Evolutionary conservation across 2,888 invertebrate genomes (phyloP).

Genomic region (Rhamnusium bicolor): DNA sequence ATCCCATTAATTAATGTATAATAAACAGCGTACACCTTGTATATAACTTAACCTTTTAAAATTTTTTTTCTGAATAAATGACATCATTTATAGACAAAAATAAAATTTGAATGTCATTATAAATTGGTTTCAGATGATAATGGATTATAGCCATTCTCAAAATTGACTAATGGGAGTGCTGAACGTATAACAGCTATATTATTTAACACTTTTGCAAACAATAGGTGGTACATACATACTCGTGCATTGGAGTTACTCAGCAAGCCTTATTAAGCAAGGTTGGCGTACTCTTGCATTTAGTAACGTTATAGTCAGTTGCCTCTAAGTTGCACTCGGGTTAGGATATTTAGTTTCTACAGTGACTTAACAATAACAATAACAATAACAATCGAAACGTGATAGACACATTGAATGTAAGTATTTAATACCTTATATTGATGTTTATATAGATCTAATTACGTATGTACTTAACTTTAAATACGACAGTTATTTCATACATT

Average conservation of each 20-base stretch:
- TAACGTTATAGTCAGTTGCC: constrained; percentile 6
- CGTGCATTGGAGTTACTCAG: not conserved
- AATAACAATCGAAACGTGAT: not conserved
- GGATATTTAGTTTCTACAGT: constrained; percentile 13
- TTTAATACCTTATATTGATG: not conserved
- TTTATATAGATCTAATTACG: too few relatives aligned
- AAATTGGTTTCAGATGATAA: too few relatives aligned
- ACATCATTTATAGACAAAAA: not conserved
- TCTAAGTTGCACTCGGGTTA: not conserved
- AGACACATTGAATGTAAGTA: not conserved
- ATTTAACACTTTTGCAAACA: not conserved
- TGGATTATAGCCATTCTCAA: not conserved
- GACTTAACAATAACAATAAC: constrained; percentile 11
- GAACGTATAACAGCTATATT: not conserved
- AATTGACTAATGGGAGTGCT: not conserved
- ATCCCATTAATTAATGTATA: too few relatives aligned
- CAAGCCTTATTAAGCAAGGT: constrained; percentile 10
- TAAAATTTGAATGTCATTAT: too few relatives aligned
- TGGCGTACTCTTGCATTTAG: not conserved
- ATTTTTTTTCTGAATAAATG: too few relatives aligned
- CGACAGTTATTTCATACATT: too few relatives aligned
- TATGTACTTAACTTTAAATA: too few relatives aligned
- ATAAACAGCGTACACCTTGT: too few relatives aligned
- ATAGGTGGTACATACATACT: not conserved
- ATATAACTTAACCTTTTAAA: too few relatives aligned